phyloP scores from a whole-genome alignment of 1,140 invertebrate species.

The Dreissena rostriformis region DNA sequence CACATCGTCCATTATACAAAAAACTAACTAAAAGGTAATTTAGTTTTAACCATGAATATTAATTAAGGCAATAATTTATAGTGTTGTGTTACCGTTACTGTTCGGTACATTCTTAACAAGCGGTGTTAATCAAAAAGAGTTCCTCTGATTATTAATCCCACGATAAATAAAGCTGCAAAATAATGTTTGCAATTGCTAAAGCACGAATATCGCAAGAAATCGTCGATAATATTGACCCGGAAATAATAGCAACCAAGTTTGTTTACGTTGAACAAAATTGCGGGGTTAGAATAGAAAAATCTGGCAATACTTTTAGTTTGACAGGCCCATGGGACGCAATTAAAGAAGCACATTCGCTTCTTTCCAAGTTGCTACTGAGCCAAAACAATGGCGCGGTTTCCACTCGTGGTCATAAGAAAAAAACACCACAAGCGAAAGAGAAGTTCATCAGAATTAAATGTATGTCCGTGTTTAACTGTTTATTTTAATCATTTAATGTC shows the following conservation, averaged over 20 bases:
- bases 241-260: conserved; percentile 41
- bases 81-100: too few species aligned
- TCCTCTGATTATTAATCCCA: too few species aligned
- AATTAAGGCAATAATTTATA: too few species aligned
- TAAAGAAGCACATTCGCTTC: conserved; percentile 1
- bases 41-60: too few species aligned
- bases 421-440: background rate
- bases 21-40: too few species aligned
- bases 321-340: conserved; percentile 24
- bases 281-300: conserved; percentile 38
- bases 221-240: conserved; percentile 39
- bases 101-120: too few species aligned
- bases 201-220: conserved; percentile 22
- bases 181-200: conserved; percentile 29
- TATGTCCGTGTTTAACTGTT: too few species aligned
- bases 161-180: too few species aligned
- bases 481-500: too few species aligned
- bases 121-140: too few species aligned
- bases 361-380: conserved; percentile 1
- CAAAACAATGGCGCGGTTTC: background rate
- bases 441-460: background rate
- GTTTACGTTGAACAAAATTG: conserved; percentile 29
- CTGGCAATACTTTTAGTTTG: conserved; percentile 22
- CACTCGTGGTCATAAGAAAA: background rate
- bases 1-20: too few species aligned